Conservation (phyloP, 2,797 vertebrate genomes). For the Anabacerthia variegaticeps region DNA sequence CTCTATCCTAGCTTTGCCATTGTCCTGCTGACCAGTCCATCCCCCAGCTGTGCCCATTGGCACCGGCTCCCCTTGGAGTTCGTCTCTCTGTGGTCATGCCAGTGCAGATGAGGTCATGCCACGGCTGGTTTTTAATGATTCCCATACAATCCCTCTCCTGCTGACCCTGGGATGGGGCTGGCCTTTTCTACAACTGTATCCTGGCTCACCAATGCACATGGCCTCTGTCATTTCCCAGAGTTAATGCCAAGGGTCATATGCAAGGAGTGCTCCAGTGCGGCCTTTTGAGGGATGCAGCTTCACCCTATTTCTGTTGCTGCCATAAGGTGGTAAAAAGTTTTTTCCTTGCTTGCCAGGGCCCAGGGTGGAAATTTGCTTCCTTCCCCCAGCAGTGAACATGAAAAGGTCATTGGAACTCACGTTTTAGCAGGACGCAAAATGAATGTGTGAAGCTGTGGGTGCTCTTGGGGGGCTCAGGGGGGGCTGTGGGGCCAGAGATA, state of each 20-base stretch:
- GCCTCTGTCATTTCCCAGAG: neutral
- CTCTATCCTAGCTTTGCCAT: neutral
- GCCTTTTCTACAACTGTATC: neutral
- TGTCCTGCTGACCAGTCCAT: neutral
- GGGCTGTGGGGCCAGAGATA: rapidly evolving
- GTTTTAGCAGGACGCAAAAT: neutral
- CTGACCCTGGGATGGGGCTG: neutral
- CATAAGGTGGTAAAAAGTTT: neutral
- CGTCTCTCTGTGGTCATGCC: neutral
- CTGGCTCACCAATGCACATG: neutral
- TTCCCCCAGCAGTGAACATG: neutral
- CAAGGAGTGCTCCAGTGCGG: neutral
- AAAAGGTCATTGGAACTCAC: neutral
- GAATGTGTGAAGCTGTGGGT: neutral
- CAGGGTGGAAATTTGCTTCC: neutral
- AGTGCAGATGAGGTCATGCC: neutral
- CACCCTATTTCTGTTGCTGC: neutral
- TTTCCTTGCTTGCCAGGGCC: neutral
- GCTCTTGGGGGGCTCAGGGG: neutral
- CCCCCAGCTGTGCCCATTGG: neutral
- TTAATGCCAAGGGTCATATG: neutral
- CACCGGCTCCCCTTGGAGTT: neutral
- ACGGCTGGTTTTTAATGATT: neutral
- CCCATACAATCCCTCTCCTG: rapidly evolving
- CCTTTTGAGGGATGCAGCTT: neutral